Conservation (phyloP, 2,113 vertebrate species). For the Microtus oregoni region DNA sequence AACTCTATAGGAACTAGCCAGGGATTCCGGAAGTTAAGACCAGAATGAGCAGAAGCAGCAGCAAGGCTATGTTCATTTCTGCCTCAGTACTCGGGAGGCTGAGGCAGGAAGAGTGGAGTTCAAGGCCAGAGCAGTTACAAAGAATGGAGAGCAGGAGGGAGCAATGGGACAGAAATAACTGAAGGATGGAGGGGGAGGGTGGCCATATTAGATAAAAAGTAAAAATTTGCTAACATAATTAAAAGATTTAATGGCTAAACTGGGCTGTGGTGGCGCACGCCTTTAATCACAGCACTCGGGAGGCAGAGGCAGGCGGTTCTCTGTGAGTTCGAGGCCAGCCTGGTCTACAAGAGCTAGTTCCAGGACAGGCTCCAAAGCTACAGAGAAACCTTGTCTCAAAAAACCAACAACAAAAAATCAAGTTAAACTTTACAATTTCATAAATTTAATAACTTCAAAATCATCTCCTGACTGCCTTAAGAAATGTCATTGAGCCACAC, state of each 20-base stretch:
- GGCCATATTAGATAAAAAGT: neutral
- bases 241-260: neutral
- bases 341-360: too few relatives aligned
- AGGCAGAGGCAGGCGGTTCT: neutral
- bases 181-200: neutral
- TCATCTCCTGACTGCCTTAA: too few relatives aligned
- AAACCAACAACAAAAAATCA: neutral
- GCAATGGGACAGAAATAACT: neutral
- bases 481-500: too few relatives aligned
- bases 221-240: neutral
- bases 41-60: neutral
- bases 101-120: neutral
- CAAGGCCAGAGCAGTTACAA: neutral
- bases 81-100: neutral
- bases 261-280: fast-evolving
- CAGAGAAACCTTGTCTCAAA: too few relatives aligned
- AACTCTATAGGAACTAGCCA: neutral
- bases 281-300: too few relatives aligned
- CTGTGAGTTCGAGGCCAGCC: neutral
- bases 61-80: neutral
- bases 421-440: too few relatives aligned
- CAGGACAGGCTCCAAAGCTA: too few relatives aligned
- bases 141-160: neutral
- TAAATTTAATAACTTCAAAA: too few relatives aligned
- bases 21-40: neutral